Evolutionary conservation across 2,888 invertebrate species (phyloP).

Genomic region (Urechis unicinctus): DNA sequence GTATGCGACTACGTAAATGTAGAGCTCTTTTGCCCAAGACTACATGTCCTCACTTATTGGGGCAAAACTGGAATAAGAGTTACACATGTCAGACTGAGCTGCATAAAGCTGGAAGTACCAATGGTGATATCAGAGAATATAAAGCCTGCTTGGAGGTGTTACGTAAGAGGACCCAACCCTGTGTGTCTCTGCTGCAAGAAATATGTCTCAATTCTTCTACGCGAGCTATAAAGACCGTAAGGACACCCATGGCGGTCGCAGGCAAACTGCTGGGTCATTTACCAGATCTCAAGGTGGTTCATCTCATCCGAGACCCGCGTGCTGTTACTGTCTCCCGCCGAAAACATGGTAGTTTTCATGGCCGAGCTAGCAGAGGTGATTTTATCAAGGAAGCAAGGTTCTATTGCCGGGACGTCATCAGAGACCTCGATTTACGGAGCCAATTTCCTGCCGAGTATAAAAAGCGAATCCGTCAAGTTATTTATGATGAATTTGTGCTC

Average conservation of each 20-base stretch:
- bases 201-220: background rate
- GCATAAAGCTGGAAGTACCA: background rate
- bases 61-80: too few species aligned
- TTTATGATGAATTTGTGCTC: constrained; percentile 6
- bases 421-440: background rate
- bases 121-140: background rate
- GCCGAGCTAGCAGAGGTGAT: background rate
- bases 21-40: too few species aligned
- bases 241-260: background rate
- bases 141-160: background rate
- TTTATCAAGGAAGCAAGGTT: background rate
- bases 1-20: too few species aligned
- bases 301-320: constrained; percentile 2
- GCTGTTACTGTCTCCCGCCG: background rate
- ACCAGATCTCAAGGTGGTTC: background rate
- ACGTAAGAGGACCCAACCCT: background rate
- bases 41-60: too few species aligned
- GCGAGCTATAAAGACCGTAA: constrained; percentile 1
- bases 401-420: constrained; percentile 1
- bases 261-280: background rate
- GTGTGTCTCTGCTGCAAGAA: background rate
- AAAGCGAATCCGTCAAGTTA: constrained; percentile 1
- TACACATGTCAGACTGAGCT: too few species aligned
- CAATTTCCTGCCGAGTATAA: background rate
- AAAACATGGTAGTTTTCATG: background rate